Conservation (phyloP, 2,113 vertebrate species). For the Trichomycterus rosablanca region DNA sequence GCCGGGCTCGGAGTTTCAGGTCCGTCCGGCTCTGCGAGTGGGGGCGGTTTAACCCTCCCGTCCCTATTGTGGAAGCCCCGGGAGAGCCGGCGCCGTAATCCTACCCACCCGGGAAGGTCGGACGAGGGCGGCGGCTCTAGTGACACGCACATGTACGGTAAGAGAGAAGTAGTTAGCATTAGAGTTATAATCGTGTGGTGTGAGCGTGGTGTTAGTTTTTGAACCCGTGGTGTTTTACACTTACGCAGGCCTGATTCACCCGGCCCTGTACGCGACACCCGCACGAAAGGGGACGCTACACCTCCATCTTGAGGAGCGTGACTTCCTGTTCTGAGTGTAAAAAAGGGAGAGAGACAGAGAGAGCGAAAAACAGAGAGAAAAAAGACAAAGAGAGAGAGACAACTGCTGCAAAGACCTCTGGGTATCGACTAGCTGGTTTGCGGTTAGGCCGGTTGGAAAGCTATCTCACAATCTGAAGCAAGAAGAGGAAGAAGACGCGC, state of each 20-base stretch:
- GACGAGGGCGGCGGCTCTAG: constrained; percentile 8
- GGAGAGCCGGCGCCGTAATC: no score
- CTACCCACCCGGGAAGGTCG: constrained; percentile 6
- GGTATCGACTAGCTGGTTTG: constrained; percentile 63
- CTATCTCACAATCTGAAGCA: constrained; percentile 56
- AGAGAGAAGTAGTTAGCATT: not conserved
- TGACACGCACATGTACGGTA: no score
- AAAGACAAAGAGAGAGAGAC: constrained; percentile 31
- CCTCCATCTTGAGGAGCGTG: constrained; percentile 31
- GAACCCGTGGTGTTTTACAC: constrained; percentile 13
- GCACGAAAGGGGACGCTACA: constrained; percentile 32
- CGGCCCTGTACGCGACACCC: not conserved
- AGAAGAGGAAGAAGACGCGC: constrained; percentile 65
- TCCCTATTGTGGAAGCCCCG: constrained; percentile 22
- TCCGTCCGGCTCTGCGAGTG: constrained; percentile 40
- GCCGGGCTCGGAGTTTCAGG: constrained; percentile 27
- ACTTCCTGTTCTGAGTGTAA: constrained; percentile 46
- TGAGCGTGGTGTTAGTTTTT: not conserved
- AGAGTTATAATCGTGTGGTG: not conserved
- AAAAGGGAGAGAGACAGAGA: constrained; percentile 29
- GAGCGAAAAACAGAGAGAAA: constrained; percentile 27
- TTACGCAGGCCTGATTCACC: constrained; percentile 11
- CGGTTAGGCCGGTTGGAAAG: constrained; percentile 57
- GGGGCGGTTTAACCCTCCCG: constrained; percentile 25
- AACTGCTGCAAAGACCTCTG: constrained; percentile 61